Percentiles rank a stretch among this genome's conserved stretches.
These are phyloP conservation scores for Phoenicopterus ruber DNA, from an alignment of 2,113 vertebrate genomes.

Conservation along the genomic window DNA sequence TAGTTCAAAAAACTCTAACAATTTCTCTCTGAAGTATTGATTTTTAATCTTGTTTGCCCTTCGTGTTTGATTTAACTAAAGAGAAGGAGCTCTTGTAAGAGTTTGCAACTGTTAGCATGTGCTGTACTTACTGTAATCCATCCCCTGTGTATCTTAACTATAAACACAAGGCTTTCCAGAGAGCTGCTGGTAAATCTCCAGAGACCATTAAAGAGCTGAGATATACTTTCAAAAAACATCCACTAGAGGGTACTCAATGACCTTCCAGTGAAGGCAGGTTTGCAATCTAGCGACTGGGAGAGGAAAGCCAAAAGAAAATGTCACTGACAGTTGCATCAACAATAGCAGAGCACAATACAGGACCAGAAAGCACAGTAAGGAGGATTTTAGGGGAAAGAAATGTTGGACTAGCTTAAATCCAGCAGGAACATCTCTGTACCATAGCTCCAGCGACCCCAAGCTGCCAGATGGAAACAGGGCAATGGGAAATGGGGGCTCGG, in stretches of 20 bases:
- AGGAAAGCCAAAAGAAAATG: background rate
- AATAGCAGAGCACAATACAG: background rate
- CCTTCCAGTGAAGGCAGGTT: background rate
- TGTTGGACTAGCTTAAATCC: background rate
- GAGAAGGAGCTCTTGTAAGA: background rate
- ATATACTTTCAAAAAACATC: background rate
- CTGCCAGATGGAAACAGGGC: background rate
- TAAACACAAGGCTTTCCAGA: background rate
- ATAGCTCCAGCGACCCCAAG: background rate
- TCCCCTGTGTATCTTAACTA: background rate
- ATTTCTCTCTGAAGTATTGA: background rate
- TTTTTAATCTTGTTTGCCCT: slow-evolving; percentile 19
- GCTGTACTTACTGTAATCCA: background rate
- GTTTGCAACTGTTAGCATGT: background rate
- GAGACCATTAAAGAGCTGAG: background rate
- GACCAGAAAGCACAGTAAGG: background rate
- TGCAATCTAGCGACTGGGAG: background rate
- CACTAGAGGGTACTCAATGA: slow-evolving; percentile 58
- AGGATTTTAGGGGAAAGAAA: background rate
- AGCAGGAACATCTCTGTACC: background rate
- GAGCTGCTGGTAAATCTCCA: background rate
- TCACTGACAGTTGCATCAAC: background rate
- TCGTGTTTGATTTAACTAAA: background rate
- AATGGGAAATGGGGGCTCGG: background rate
- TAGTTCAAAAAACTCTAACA: background rate